Percentiles rank a stretch among this genome's conserved stretches.
Evolutionary conservation across 2,113 vertebrate species (phyloP).

Genomic region (Telmatochromis sp.): DNA sequence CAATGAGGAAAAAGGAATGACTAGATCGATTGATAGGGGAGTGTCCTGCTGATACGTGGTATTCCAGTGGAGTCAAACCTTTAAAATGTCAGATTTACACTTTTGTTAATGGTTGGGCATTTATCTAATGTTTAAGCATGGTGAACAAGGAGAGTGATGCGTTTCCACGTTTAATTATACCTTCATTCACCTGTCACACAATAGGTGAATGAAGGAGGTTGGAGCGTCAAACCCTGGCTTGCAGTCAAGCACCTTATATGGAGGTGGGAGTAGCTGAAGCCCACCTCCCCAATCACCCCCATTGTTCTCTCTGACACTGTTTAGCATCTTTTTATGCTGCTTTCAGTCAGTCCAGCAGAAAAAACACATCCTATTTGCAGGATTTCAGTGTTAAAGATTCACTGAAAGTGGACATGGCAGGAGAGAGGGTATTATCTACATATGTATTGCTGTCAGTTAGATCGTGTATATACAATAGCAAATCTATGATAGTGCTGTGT

Average conservation of each 20-base stretch:
- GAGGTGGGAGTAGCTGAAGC: background rate
- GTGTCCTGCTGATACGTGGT: background rate
- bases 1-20: slow-evolving; percentile 4
- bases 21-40: background rate
- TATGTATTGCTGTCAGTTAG: slow-evolving; percentile 66
- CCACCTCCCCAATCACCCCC: background rate
- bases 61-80: slow-evolving; percentile 14
- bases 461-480: slow-evolving; percentile 71
- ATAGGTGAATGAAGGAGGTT: background rate
- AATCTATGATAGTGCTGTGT: slow-evolving; percentile 69
- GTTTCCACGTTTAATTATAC: background rate
- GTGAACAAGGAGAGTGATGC: background rate
- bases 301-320: background rate
- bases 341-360: slow-evolving; percentile 13
- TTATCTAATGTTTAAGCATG: background rate
- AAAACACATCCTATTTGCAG: slow-evolving; percentile 13
- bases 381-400: slow-evolving; percentile 24
- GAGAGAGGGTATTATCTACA: slow-evolving; percentile 34
- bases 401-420: slow-evolving; percentile 19
- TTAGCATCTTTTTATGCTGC: slow-evolving; percentile 10
- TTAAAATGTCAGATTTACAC: slow-evolving; percentile 20
- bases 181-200: background rate
- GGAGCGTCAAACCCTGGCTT: background rate
- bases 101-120: slow-evolving; percentile 4
- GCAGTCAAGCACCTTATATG: slow-evolving; percentile 7